Evolutionary conservation across 1,140 invertebrate species (phyloP).

Genomic region (Harpegnathos saltator): DNA sequence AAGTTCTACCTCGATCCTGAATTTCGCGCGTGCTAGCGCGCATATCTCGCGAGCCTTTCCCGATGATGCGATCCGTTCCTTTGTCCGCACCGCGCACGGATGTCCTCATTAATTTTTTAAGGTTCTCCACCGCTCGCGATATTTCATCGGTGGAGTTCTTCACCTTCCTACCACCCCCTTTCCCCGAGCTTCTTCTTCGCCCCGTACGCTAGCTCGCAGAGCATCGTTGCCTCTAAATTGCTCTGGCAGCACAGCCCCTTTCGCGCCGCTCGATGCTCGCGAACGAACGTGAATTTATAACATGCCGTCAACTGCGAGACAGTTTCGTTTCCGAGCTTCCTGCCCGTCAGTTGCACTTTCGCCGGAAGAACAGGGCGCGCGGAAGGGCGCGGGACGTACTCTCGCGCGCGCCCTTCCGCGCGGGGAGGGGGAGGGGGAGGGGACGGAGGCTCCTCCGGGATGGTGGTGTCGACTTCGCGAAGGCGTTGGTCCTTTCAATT

Average conservation of each 20-base stretch:
- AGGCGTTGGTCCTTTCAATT: constrained; percentile 73
- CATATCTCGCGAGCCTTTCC: too few species aligned
- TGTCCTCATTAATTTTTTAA: background rate
- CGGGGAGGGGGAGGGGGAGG: too few species aligned
- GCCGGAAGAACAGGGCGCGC: constrained; percentile 2
- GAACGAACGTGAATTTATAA: constrained; percentile 49
- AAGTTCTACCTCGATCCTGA: too few species aligned
- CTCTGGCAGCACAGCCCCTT: background rate
- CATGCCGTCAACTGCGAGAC: constrained; percentile 25
- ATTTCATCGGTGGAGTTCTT: background rate
- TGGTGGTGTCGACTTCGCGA: constrained; percentile 53
- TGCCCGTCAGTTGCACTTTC: constrained; percentile 38
- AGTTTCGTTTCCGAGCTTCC: constrained; percentile 33
- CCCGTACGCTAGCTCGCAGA: background rate
- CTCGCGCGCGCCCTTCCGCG: background rate
- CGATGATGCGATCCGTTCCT: too few species aligned
- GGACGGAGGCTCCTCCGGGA: constrained; percentile 22
- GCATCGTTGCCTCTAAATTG: too few species aligned
- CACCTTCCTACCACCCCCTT: background rate
- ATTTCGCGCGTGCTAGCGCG: too few species aligned
- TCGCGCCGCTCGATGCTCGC: background rate
- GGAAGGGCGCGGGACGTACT: background rate
- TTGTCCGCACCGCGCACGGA: too few species aligned
- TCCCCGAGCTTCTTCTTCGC: too few species aligned
- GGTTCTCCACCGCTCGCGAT: too few species aligned